Base-by-base conservation (phyloP, 2,888 invertebrate species). In the Peribatodes rhomboidaria region DNA sequence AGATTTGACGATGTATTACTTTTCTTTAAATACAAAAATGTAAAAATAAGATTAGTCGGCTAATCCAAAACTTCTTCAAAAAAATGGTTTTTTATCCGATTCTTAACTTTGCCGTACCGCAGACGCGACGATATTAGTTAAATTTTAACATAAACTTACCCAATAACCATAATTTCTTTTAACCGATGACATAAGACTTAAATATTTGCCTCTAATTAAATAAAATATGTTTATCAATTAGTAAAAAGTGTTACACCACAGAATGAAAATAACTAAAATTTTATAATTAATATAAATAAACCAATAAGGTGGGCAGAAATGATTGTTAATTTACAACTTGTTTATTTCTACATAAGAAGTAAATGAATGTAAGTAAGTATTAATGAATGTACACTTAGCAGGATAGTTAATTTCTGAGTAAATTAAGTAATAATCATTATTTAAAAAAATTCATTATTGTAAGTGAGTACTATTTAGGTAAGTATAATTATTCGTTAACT, bases 261-360 rank as follows among this genome's bases (percentile, higher is more conserved):
- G n/a, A 18, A 20, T 16, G 47, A 47, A 47, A 47, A 57, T 57
- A 47, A 47, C 18, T 11, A 14, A 57, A 47, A 14, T 56, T 35
- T 20, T 35, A 49, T 58, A 39, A 49, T 58, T 58, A n/a, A n/a
- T n/a, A n/a, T n/a, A n/a, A n/a, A 58, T n/a, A 57, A 27, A 14
- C 61, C 46, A 42, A 13, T 46, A 22, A 27, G 27, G 27, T 27
- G 6, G 49, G 44, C 33, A 46, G 35, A 16, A 27, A n/a, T 22
- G n/a, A 47, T 27, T 47, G 35, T 56, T 20, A 46, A 46, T 10
- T 57, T 27, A 22, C 52, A 61, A 50, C 35, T 50, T 69, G 67
- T 71, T 73, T 16, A 56, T 46, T 47, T 39, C 47, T n/a, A 22
- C 20, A 37, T 37, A 6, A 37, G 47, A 55, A 44, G 27, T 27